phyloP scores from a whole-genome alignment of 2,888 invertebrate genomes.

The Caradrina kadenii region DNA sequence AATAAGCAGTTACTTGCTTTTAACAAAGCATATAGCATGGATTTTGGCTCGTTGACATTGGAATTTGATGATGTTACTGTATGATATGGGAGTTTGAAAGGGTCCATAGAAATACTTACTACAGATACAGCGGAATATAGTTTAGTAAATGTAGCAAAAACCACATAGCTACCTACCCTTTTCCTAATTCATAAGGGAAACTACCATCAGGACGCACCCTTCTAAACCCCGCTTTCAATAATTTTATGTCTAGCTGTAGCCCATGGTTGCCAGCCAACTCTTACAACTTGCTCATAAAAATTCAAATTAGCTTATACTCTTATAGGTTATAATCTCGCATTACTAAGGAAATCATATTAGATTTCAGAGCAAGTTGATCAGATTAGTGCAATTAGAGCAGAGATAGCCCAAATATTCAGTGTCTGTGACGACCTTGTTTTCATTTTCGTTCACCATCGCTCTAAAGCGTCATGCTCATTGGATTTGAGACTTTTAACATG shows the following conservation, averaged over 20 bases:
- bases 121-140: not conserved
- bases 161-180: constrained; percentile 14
- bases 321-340: constrained; percentile 17
- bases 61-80: not conserved
- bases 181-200: constrained; percentile 22
- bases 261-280: constrained; percentile 23
- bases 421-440: constrained; percentile 88
- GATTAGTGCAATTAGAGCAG: constrained; percentile 70
- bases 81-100: not conserved
- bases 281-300: constrained; percentile 45
- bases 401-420: constrained; percentile 82
- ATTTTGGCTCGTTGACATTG: not conserved
- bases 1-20: constrained; percentile 20
- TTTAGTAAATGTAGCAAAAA: constrained; percentile 6
- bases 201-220: constrained; percentile 21
- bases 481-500: constrained; percentile 54
- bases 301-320: constrained; percentile 36
- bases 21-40: constrained; percentile 14
- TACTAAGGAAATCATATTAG: constrained; percentile 20
- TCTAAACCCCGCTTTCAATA: constrained; percentile 32
- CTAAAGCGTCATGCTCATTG: constrained; percentile 72
- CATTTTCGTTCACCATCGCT: constrained; percentile 81
- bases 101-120: not conserved
- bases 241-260: constrained; percentile 21
- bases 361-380: constrained; percentile 58